phyloP scores from a whole-genome alignment of 37 sponge, comb jelly and placozoan genomes.

The Petrosia ficiformis region DNA sequence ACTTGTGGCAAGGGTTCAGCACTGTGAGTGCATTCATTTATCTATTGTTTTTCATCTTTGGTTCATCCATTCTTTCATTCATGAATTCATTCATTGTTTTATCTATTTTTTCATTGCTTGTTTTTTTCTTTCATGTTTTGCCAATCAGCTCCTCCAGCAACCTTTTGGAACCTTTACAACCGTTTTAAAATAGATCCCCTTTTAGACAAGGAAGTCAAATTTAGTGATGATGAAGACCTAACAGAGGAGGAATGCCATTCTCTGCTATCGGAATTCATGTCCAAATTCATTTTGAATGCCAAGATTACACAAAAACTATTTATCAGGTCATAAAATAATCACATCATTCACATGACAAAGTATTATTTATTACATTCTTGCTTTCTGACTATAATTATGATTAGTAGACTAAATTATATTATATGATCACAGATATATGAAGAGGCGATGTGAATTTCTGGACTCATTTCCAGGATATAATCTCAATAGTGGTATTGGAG shows the following conservation, averaged over 20 bases:
- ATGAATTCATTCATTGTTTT: too few relatives aligned
- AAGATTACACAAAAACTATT: slow-evolving; percentile 76
- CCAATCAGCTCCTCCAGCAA: neutral
- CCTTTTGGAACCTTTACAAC: too few relatives aligned
- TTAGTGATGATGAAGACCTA: slow-evolving; percentile 34
- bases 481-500: slow-evolving; percentile 71
- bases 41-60: too few relatives aligned
- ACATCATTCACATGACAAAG: slow-evolving; percentile 10
- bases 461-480: slow-evolving; percentile 64
- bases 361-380: slow-evolving; percentile 67
- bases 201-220: slow-evolving; percentile 30
- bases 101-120: too few relatives aligned
- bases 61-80: too few relatives aligned
- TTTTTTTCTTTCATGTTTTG: too few relatives aligned
- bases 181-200: neutral
- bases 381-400: slow-evolving; percentile 72
- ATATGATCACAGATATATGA: slow-evolving; percentile 70
- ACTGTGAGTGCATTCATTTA: too few relatives aligned
- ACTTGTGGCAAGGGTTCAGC: too few relatives aligned
- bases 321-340: slow-evolving; percentile 48
- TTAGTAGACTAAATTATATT: slow-evolving; percentile 65
- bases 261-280: slow-evolving; percentile 55
- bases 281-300: slow-evolving; percentile 20
- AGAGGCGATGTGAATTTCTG: slow-evolving; percentile 67
- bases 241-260: slow-evolving; percentile 47